Evolutionary conservation across 2,888 invertebrate species (phyloP).

Genomic region (Torymus auratus): DNA sequence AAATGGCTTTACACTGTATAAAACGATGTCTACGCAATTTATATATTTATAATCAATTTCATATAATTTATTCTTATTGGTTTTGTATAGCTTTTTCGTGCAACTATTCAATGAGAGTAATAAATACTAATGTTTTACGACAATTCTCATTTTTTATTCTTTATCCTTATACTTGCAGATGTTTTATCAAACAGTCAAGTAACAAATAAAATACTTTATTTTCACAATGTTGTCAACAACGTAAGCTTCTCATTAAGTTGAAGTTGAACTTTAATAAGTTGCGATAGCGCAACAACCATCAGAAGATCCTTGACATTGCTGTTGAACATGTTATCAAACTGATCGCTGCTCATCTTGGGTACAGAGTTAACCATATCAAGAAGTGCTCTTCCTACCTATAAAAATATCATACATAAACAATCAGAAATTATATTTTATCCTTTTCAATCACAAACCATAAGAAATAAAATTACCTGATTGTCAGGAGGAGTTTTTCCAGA

Average conservation of each 20-base stretch:
- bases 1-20: conserved; percentile 29
- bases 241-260: conserved; percentile 97
- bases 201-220: conserved; percentile 22
- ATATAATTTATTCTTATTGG: conserved; percentile 27
- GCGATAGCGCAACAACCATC: conserved; percentile 97
- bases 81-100: conserved; percentile 28
- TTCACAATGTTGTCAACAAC: conserved; percentile 84
- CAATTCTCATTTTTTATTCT: conserved; percentile 38
- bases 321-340: conserved; percentile 96
- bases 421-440: neutral
- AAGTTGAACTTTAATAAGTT: conserved; percentile 96
- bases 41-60: conserved; percentile 46
- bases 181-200: conserved; percentile 22
- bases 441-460: neutral
- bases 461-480: conserved; percentile 80
- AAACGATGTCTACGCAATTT: conserved; percentile 31
- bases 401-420: conserved; percentile 27
- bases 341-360: conserved; percentile 92
- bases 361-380: conserved; percentile 94
- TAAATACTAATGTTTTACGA: conserved; percentile 52
- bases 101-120: conserved; percentile 46
- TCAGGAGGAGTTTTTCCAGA: conserved; percentile 84
- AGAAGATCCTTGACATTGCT: conserved; percentile 97
- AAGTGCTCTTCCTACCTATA: conserved; percentile 87
- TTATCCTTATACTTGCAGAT: conserved; percentile 22